Base-by-base conservation (phyloP, 2,113 vertebrate genomes). In the Vimba vimba region DNA sequence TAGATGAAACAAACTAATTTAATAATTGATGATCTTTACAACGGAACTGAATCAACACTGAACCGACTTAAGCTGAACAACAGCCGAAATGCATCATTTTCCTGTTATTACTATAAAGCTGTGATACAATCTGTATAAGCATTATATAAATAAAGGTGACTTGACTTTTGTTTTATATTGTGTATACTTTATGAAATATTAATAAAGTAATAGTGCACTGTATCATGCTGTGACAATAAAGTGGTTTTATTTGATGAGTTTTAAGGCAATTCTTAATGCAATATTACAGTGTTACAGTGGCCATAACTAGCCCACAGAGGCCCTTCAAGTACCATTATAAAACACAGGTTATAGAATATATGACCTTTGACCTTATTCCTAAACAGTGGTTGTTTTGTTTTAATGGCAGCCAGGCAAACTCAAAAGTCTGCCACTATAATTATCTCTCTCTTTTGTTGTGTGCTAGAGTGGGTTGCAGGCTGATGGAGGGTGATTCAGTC, bases 401-500 rank as follows among this genome's bases (percentile, higher is more conserved):
- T 30, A 52, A 82, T 10, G 30, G 62, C 60, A 66, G 52, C 1
- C 36, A 68, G 39, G n/a, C 47, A 2, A 66, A 43, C 36, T 79
- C 23, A 25, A 43, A 60, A 15, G 59, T 43, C 23, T 6, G 1
- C 59, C 59, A 81, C 79, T 69, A n/a, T 69, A 68, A 82, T 69
- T 52, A 52, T 68, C 62, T 82, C 62, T 39, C 57, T 82, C 27
- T 69, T 52, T 82, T 68, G 45, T 69, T 69, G 79, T 81, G 79
- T 47, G 25, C 25, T 47, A 21, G 6, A 69, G 80, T 82, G 64
- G 17, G 45, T 30, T 52, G 79, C 10, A 69, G 80, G 45, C 80
- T 82, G 64, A 19, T 83, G 82, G 68, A 83, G 66, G 82, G 66
- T 83, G 82, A 83, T 73, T 83, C 68, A 83, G 68, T 71, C 50